Conservation (phyloP, 1,140 invertebrate species). For the Cotesia glomerata region DNA sequence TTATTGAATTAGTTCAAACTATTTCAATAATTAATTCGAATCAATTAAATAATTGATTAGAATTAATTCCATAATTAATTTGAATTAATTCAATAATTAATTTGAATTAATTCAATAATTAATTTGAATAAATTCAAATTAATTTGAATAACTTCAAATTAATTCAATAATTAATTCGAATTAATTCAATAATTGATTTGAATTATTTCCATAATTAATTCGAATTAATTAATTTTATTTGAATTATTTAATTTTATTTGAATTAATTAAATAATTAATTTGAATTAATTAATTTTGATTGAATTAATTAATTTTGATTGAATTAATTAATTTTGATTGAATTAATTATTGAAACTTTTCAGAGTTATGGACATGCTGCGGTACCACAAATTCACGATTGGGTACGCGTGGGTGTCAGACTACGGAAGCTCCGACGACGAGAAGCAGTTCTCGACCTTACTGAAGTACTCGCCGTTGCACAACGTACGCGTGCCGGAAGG, state of each 20-base stretch:
- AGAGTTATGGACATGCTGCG: conserved; percentile 97
- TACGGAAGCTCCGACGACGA: conserved; percentile 91
- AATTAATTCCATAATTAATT: no score
- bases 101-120: conserved; percentile 9
- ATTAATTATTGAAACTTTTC: conserved; percentile 38
- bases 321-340: not conserved
- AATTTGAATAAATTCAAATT: conserved; percentile 37
- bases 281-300: no score
- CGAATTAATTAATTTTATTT: no score
- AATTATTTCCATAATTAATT: no score
- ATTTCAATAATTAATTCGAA: no score
- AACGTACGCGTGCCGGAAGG: conserved; percentile 69
- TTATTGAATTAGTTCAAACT: conserved; percentile 12
- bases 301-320: no score
- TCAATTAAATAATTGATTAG: no score
- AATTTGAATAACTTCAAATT: no score
- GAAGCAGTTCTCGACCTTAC: conserved; percentile 87
- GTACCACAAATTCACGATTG: conserved; percentile 98
- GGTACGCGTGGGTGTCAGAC: conserved; percentile 95
- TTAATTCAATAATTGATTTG: not conserved
- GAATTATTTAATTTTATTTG: no score
- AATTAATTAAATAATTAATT: no score
- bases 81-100: no score
- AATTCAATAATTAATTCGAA: no score
- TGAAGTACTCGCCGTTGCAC: conserved; percentile 95